phyloP scores from a whole-genome alignment of 2,113 vertebrate genomes.

The Ictalurus furcatus region DNA sequence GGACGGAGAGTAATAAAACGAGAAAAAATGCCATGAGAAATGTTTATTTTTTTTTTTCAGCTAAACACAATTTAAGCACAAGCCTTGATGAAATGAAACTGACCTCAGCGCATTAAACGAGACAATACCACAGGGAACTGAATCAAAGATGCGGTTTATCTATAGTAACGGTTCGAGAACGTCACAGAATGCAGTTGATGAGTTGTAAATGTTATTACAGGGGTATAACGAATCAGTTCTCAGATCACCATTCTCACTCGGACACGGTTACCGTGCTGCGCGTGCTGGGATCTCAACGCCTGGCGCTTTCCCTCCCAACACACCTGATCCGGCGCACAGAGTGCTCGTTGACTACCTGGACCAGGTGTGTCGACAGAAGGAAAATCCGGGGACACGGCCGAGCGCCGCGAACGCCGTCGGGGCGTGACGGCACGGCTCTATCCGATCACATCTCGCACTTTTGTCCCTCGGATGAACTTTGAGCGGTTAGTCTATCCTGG shows the following conservation, averaged over 20 bases:
- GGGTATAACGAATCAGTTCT: background rate
- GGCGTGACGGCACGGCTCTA: background rate
- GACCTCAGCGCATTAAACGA: background rate
- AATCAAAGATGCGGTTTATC: background rate
- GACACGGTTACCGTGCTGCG: background rate
- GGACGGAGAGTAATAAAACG: background rate
- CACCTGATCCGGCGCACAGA: background rate
- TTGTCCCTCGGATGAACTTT: slow-evolving; percentile 48
- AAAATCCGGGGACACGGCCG: background rate
- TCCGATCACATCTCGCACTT: background rate
- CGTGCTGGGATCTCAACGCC: background rate
- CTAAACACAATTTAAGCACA: background rate
- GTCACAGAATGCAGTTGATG: background rate
- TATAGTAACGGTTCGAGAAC: background rate
- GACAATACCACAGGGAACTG: background rate
- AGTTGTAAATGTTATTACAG: background rate
- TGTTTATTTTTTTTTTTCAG: no score
- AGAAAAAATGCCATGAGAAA: background rate
- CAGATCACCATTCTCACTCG: no score
- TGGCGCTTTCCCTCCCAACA: background rate
- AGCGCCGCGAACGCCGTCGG: background rate
- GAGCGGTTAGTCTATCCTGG: slow-evolving; percentile 37
- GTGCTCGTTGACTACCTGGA: background rate
- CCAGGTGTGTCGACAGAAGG: background rate
- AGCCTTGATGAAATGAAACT: background rate